phyloP scores from a whole-genome alignment of 2,113 vertebrate genomes.

The Prionailurus bengalensis region DNA sequence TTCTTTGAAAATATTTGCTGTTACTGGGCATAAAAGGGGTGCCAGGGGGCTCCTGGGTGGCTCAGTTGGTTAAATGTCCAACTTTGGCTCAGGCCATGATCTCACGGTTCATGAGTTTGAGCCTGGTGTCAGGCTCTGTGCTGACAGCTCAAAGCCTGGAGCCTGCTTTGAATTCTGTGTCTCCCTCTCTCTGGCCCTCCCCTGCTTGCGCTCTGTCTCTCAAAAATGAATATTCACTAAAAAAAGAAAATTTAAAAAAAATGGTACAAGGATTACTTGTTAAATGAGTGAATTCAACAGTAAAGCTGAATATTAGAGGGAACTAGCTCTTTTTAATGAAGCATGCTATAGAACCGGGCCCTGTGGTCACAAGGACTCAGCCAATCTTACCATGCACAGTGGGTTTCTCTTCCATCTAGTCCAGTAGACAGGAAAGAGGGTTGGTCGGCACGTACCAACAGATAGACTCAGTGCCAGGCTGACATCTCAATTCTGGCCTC shows the following conservation, averaged over 20 bases:
- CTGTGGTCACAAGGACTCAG: background rate
- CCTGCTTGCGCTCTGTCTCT: too few relatives aligned
- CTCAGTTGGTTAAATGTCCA: too few relatives aligned
- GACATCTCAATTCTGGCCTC: background rate
- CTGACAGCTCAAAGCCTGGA: too few relatives aligned
- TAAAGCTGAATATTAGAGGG: background rate
- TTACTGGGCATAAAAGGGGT: background rate
- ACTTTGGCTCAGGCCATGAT: too few relatives aligned
- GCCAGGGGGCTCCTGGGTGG: background rate
- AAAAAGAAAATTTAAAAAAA: too few relatives aligned
- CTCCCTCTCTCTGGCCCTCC: too few relatives aligned
- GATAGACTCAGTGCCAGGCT: background rate
- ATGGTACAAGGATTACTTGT: background rate
- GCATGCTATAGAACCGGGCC: background rate
- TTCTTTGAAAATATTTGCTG: background rate
- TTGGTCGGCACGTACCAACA: too few relatives aligned
- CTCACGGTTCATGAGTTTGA: too few relatives aligned
- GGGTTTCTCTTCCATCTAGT: background rate
- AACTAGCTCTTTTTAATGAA: background rate
- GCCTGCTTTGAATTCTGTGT: too few relatives aligned
- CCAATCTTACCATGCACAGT: accelerated
- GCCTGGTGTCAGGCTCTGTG: too few relatives aligned
- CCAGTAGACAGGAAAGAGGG: background rate
- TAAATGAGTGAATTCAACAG: background rate
- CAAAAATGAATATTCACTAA: too few relatives aligned